Evolutionary conservation across 2,113 vertebrate genomes (phyloP).

Genomic region (mouse (Mus musculus)): DNA sequence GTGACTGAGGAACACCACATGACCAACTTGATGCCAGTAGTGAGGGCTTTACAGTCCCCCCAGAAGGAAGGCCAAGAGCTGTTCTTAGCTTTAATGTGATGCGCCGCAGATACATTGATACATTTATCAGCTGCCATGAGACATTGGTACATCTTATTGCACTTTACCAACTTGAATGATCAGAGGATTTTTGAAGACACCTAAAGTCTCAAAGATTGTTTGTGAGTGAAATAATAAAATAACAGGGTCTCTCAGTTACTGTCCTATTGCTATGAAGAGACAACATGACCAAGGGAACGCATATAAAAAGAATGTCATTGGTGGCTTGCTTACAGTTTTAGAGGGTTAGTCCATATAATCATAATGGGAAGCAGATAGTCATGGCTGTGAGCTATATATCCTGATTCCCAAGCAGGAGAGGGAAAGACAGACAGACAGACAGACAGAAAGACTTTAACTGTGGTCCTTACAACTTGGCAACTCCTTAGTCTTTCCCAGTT

Average conservation of each 20-base stretch:
- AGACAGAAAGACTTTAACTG: neutral
- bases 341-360: neutral
- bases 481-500: neutral
- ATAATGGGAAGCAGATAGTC: too few species aligned
- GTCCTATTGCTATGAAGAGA: neutral
- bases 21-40: neutral
- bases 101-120: neutral
- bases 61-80: neutral
- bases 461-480: neutral
- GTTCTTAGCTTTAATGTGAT: neutral
- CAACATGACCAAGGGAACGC: neutral
- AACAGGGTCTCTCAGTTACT: neutral
- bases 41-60: neutral
- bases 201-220: neutral
- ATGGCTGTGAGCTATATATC: neutral
- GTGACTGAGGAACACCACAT: neutral
- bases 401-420: neutral
- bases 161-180: neutral
- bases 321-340: neutral
- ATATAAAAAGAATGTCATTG: neutral
- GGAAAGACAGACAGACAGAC: rapidly evolving
- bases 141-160: neutral
- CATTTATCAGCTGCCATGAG: neutral
- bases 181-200: neutral
- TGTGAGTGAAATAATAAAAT: neutral